Evolutionary conservation across 2,797 vertebrate genomes (phyloP).

Genomic region (Lateolabrax maculatus): DNA sequence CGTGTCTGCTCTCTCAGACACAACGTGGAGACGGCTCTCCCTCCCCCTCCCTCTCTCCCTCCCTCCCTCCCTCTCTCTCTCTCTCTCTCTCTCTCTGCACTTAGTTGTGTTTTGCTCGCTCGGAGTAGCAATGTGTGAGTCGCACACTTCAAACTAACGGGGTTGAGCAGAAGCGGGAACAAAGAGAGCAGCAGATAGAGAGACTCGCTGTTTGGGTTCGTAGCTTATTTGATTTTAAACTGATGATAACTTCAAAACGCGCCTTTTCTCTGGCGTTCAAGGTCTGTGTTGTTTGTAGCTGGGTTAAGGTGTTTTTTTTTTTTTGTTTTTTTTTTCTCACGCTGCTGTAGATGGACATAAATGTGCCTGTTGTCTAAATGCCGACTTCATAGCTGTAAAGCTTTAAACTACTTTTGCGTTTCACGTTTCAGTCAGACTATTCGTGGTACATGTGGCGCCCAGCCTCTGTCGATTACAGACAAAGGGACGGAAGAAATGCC

Average conservation of each 20-base stretch:
- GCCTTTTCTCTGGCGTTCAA: neutral
- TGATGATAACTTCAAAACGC: conserved; percentile 32
- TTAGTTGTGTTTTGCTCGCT: conserved; percentile 83
- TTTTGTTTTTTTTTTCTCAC: neutral
- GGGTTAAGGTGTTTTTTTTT: conserved; percentile 3
- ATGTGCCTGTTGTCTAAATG: conserved; percentile 16
- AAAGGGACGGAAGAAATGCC: conserved; percentile 38
- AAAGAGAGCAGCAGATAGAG: conserved; percentile 77
- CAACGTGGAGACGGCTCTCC: conserved; percentile 60
- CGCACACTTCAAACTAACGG: conserved; percentile 74
- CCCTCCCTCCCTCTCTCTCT: conserved; percentile 37
- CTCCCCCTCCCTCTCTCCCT: conserved; percentile 20
- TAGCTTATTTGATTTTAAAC: conserved; percentile 70
- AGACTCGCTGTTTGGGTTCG: conserved; percentile 78
- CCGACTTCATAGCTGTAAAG: neutral
- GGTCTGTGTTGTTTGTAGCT: conserved; percentile 44
- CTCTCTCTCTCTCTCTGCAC: conserved; percentile 45
- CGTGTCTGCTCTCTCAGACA: conserved; percentile 59
- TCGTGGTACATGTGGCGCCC: conserved; percentile 18
- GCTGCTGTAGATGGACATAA: conserved; percentile 11
- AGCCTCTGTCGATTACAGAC: conserved; percentile 40
- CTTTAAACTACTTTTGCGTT: neutral
- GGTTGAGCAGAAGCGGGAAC: conserved; percentile 75
- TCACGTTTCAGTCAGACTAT: conserved; percentile 3
- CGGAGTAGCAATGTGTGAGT: conserved; percentile 73